Base-by-base conservation (phyloP, 2,797 vertebrate genomes). In the Labeo calbasu region DNA sequence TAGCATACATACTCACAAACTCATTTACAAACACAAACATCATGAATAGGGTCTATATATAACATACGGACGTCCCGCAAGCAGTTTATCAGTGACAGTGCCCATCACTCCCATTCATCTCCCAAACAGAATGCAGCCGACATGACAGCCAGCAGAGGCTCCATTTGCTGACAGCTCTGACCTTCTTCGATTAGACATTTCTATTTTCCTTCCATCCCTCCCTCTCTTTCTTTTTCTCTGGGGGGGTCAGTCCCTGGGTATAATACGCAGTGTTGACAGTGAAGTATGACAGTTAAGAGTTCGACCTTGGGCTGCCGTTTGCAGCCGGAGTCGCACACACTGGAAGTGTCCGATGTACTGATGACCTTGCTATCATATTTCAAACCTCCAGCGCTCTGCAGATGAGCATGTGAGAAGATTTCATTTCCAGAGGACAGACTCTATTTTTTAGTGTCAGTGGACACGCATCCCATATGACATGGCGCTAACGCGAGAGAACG, bases 211-310 rank as follows among this genome's bases (percentile, higher is more conserved):
- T 40, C 28, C 17, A 53, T 69, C 61, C 68, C 51, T 66, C 50
- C 50, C 36, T 78, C 25, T 23, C 46, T 68, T 28, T 69, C 69
- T 76, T 14, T 68, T 59, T 73, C 73, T 71, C 53, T 51, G 84
- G 19, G 51, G 69, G 79, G 75, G 80, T 28, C 82, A 82, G 71
- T 75, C 77, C 69, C 68, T 66, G 70, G 81, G 81, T 87, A 85
- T 82, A 89, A 79, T 87, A 36, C 32, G 10, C 70, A 72, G 84
- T 85, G 86, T 85, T 88, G 88, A 89, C 87, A 89, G 86, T 88
- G 88, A 88, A 81, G 84, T 71, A 87, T 88, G 88, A 84, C 87
- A 89, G 86, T 89, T 83, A 85, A 83, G 85, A 85, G 86, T 87
- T 83, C 46, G 86, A 88, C 88, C 88, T 88, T 89, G 88, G 84